Evolutionary conservation across 2,797 vertebrate species (phyloP).

Genomic region (Mormyrus proboscirostris): DNA sequence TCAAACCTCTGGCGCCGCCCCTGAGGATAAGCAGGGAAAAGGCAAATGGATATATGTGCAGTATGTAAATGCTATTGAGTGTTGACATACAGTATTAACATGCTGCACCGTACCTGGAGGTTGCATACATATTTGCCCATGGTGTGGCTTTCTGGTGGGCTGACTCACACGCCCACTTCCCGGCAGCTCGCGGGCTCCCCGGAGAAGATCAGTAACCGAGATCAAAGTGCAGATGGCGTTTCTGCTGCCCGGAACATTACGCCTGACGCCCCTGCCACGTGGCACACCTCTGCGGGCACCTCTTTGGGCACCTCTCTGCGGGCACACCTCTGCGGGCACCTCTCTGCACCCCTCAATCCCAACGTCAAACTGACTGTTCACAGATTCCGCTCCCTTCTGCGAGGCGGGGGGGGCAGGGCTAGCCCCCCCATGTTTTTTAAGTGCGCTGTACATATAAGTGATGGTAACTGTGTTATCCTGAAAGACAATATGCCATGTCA

Average conservation of each 20-base stretch:
- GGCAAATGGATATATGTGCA: neutral
- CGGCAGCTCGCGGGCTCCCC: neutral
- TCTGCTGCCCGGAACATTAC: constrained; percentile 13
- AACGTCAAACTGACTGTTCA: neutral
- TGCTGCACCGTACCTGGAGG: neutral
- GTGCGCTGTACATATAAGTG: neutral
- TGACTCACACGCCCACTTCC: neutral
- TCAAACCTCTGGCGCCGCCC: neutral
- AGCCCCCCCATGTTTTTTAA: neutral
- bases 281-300: neutral
- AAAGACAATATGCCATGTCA: neutral
- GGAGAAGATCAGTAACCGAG: neutral
- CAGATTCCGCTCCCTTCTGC: neutral
- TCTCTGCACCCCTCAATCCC: neutral
- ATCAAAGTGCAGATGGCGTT: constrained; percentile 14
- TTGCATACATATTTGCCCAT: neutral
- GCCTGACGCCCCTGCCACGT: neutral
- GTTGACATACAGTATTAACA: neutral
- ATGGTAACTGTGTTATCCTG: neutral
- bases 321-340: too few relatives aligned
- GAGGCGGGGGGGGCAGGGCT: neutral
- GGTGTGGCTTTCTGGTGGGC: neutral
- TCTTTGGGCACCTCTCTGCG: too few relatives aligned
- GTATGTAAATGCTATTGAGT: neutral
- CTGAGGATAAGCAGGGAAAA: neutral